Evolutionary conservation across 23 tunicate genomes (phyloP), one percentile per base, ranked within the genome.

Genomic region (Trididemnum clinides): DNA sequence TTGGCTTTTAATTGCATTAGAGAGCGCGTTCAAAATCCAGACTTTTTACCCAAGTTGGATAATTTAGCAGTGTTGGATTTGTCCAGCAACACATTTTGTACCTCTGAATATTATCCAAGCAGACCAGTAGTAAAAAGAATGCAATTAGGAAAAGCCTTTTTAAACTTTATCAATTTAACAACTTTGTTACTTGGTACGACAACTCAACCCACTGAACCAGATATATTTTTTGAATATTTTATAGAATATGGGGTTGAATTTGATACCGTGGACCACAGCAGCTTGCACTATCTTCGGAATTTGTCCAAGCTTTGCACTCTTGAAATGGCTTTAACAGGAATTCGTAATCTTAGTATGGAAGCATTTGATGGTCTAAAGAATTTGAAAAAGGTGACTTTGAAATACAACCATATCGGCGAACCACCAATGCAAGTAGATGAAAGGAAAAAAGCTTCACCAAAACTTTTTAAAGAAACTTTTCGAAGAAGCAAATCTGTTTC

Each of bases 1-100:
- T 69, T 69, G 76, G 38, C 38, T 5, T 69, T 69, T 31, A 69
- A 69, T 31, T 69, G 76, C 38, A 28, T 69, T 4, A 69, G 31
- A 33, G 4, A 10, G 10, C 2, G 12, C 18, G 76, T 28, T 28
- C 12, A 5, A 69, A 33, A 69, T 69, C 76, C 76, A 69, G 31
- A 4, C 5, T 15, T 28, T 28, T 32, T 69, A 37, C 76, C 76
- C 2, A 6, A 6, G 4, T 5, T 31, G 36, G 21, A 35, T 4
- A 5, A 28, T n/a, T n/a, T n/a, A 4, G 37, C 28, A 5, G 10
- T 28, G 15, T 69, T 69, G 31, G 36, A 69, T 33, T 29, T 69
- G 21, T 4, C 76, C 21, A 37, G 76, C 28, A 69, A 69, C 21
- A 69, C 76, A 21, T 33, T 69, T 69, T 69, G 76, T 32, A 69